Conservation (phyloP, 2,113 vertebrate species). For the Misgurnus mizolepis region DNA sequence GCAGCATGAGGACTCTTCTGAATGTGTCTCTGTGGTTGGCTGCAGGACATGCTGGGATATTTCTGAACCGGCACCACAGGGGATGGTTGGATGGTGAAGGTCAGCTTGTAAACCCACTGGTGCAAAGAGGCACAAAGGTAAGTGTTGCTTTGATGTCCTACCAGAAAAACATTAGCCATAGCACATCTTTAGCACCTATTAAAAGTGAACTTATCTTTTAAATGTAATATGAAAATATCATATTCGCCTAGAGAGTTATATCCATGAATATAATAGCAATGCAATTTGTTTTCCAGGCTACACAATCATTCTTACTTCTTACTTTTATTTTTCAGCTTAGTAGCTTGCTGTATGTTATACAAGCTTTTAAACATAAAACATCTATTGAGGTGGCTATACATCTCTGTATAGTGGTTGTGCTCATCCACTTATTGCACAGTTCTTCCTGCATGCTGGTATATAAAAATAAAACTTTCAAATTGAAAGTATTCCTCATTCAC, state of each 20-base stretch:
- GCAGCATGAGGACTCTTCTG: background rate
- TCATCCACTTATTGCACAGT: too few relatives aligned
- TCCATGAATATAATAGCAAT: background rate
- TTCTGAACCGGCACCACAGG: background rate
- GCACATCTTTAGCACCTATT: background rate
- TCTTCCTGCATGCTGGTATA: too few relatives aligned
- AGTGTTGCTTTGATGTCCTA: background rate
- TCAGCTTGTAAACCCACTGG: constrained; percentile 15
- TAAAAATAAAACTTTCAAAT: too few relatives aligned
- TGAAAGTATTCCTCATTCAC: too few relatives aligned
- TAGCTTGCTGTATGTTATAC: background rate
- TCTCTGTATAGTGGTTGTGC: too few relatives aligned
- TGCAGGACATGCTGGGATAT: background rate
- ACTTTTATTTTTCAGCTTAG: background rate
- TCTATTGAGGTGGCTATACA: too few relatives aligned
- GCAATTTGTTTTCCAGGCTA: background rate
- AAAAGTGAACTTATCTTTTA: background rate
- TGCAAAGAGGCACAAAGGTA: constrained; percentile 28
- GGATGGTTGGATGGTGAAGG: background rate
- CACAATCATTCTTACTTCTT: background rate
- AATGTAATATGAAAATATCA: background rate
- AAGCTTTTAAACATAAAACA: too few relatives aligned
- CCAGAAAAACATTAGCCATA: background rate
- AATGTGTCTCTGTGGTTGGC: background rate
- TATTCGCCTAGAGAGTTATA: background rate